A percentile compares a stretch with the other conserved stretches of the same genome.
These are phyloP conservation scores for Scomberomorus guttatus DNA, from an alignment of 2,797 vertebrate species.

Conservation along the genomic window DNA sequence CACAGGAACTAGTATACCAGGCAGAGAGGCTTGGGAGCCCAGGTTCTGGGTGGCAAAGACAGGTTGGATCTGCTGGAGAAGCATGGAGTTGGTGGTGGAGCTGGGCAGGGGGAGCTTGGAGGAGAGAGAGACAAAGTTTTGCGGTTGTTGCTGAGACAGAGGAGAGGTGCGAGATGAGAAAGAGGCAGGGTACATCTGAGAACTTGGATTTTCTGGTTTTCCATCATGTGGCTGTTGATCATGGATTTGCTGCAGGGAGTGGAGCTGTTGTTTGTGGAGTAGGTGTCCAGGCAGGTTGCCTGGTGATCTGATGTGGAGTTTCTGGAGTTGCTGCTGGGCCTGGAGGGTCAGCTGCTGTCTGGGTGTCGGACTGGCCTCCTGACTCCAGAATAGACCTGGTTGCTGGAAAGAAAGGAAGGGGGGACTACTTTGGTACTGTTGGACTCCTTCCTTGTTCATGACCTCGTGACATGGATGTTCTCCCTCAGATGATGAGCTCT, in stretches of 20 bases:
- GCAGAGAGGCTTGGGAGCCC: slow-evolving; percentile 84
- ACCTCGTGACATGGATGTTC: slow-evolving; percentile 87
- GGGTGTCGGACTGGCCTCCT: slow-evolving; percentile 84
- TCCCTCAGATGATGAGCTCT: slow-evolving; percentile 90
- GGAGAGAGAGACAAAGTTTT: slow-evolving; percentile 80
- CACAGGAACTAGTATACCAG: slow-evolving; percentile 93
- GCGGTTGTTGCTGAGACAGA: slow-evolving; percentile 82
- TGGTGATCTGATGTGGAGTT: slow-evolving; percentile 74
- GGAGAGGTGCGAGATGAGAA: slow-evolving; percentile 84
- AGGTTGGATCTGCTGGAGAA: slow-evolving; percentile 90
- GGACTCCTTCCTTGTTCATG: slow-evolving; percentile 89
- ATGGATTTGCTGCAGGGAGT: slow-evolving; percentile 53
- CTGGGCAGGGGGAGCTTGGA: slow-evolving; percentile 83
- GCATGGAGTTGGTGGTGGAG: slow-evolving; percentile 76
- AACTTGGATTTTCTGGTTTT: slow-evolving; percentile 86
- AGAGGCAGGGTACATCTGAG: slow-evolving; percentile 87
- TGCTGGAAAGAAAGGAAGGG: slow-evolving; percentile 87
- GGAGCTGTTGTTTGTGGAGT: slow-evolving; percentile 51
- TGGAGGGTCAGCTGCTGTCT: slow-evolving; percentile 89
- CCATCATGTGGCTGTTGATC: slow-evolving; percentile 77
- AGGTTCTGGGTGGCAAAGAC: slow-evolving; percentile 88
- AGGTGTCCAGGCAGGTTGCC: slow-evolving; percentile 43
- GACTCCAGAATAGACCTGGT: slow-evolving; percentile 89
- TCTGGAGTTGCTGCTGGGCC: slow-evolving; percentile 85
- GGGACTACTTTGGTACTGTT: slow-evolving; percentile 86